Evolutionary conservation across 2,113 vertebrate species (phyloP), one percentile per base, ranked within the genome.

Genomic region (Pycnonotus jocosus): DNA sequence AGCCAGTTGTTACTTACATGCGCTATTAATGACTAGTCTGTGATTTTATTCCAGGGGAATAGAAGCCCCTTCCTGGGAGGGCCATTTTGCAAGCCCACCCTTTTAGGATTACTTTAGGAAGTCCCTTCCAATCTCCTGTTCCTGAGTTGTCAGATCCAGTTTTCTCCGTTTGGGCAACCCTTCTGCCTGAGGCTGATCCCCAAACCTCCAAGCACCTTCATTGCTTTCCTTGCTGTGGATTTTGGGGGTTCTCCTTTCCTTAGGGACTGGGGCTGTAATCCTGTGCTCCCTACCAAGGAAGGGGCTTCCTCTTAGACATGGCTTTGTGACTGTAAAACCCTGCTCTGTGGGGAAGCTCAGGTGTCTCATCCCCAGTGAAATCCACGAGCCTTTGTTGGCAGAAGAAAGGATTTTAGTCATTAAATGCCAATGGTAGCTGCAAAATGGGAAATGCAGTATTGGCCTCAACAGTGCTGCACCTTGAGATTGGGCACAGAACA

Each of bases 351-450:
- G 64, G 22, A 70, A 57, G 2, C 50, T 62, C 6, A 14, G 62
- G 62, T 86, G 51, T 3, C 51, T 57, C 37, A 31, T 27, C 38
- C 33, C 48, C 58, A 21, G 61, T 19, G 88, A 76, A 72, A 48
- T 31, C 58, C 64, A 25, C 1, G 4, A 50, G 76, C 31, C 65
- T 79, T 82, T 54, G 53, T 30, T 40, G 71, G 71, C 8, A 42
- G 70, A 31, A 87, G 28, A 37, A 44, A 19, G 47, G 51, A 30
- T 51, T 90, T 78, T 48, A 47, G 31, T 50, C 21, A 20, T 48
- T 57, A 25, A 54, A 78, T 54, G 22, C 35, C 0, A 9, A 0
- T 0, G 1, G 1, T 30, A 42, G 40, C 30, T 79, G 6, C 38
- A 33, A 68, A 68, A 58, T 31, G 24, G 70, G 71, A 74, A 30